Conservation (phyloP, 2,888 invertebrate genomes). For the Automeris io region DNA sequence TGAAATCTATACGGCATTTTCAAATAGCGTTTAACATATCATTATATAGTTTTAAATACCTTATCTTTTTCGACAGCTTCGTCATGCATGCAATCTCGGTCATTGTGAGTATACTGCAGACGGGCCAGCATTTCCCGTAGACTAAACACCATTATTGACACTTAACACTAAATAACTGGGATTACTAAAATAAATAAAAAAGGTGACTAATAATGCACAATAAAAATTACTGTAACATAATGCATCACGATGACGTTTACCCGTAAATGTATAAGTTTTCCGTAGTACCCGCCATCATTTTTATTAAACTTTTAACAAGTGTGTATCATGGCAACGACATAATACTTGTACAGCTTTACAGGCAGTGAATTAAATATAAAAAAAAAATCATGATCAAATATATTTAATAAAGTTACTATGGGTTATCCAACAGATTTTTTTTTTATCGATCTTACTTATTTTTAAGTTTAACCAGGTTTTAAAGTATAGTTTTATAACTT, state of each 20-base stretch:
- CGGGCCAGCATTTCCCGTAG: conserved; percentile 58
- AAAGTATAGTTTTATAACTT: too few relatives aligned
- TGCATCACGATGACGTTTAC: background rate
- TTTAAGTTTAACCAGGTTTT: too few relatives aligned
- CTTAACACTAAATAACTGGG: conserved; percentile 20
- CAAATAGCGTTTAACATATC: background rate
- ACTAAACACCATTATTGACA: conserved; percentile 56
- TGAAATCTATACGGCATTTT: background rate
- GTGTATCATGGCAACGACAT: background rate
- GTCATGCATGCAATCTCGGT: conserved; percentile 39
- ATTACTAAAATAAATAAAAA: conserved; percentile 12
- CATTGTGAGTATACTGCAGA: conserved; percentile 56
- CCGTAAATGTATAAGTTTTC: background rate
- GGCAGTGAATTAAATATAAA: too few relatives aligned
- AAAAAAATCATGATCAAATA: too few relatives aligned
- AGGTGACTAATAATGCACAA: too few relatives aligned
- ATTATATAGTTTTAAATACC: conserved; percentile 27
- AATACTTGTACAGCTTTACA: too few relatives aligned
- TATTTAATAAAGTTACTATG: too few relatives aligned
- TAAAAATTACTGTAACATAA: conserved; percentile 11
- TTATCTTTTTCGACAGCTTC: conserved; percentile 19
- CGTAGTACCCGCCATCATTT: conserved; percentile 6
- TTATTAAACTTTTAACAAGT: background rate
- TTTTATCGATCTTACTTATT: too few relatives aligned
- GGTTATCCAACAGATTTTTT: too few relatives aligned